Percentiles rank a stretch among this genome's conserved stretches.
These are phyloP conservation scores for Zaprionus lineosus DNA, from an alignment of 2,888 invertebrate genomes.

Conservation along the genomic window DNA sequence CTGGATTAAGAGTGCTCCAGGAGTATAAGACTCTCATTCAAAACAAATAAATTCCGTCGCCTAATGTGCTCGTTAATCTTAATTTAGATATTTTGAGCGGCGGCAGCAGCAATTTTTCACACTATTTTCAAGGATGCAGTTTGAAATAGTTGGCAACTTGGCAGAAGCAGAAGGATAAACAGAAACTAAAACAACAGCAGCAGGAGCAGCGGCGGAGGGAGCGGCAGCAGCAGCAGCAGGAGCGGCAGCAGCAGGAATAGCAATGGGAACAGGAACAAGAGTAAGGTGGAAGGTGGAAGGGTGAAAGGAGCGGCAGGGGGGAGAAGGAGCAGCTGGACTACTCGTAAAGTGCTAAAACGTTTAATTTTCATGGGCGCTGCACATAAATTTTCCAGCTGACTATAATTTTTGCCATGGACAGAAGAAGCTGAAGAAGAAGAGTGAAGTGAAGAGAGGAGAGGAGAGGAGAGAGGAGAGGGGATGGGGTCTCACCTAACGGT, in stretches of 20 bases:
- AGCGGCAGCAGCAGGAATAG: too few relatives aligned
- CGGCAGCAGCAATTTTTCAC: slow-evolving; percentile 49
- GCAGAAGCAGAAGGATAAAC: too few relatives aligned
- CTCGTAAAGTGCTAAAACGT: slow-evolving; percentile 37
- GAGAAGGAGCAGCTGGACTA: slow-evolving; percentile 49
- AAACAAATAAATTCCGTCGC: slow-evolving; percentile 63
- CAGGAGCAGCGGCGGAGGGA: too few relatives aligned
- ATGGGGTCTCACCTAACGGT: too few relatives aligned
- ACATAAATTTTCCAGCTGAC: slow-evolving; percentile 61
- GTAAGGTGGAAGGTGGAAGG: too few relatives aligned
- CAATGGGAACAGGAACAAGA: too few relatives aligned
- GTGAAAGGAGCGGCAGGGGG: too few relatives aligned
- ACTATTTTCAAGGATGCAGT: slow-evolving; percentile 51
- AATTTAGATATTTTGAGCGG: slow-evolving; percentile 46
- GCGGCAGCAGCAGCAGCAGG: too few relatives aligned
- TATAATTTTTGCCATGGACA: slow-evolving; percentile 38
- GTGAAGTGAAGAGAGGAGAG: not conserved
- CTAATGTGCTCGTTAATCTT: slow-evolving; percentile 62
- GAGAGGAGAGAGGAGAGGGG: not conserved
- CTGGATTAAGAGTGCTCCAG: too few relatives aligned
- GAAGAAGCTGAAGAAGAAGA: not conserved
- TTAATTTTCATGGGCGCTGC: slow-evolving; percentile 64
- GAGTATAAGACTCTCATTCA: too few relatives aligned
- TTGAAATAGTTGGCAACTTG: slow-evolving; percentile 34
- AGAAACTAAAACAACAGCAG: too few relatives aligned